Evolutionary conservation across 1,140 invertebrate genomes (phyloP), one percentile per base, ranked within the genome.

Genomic region (Palaemon carinicauda): DNA sequence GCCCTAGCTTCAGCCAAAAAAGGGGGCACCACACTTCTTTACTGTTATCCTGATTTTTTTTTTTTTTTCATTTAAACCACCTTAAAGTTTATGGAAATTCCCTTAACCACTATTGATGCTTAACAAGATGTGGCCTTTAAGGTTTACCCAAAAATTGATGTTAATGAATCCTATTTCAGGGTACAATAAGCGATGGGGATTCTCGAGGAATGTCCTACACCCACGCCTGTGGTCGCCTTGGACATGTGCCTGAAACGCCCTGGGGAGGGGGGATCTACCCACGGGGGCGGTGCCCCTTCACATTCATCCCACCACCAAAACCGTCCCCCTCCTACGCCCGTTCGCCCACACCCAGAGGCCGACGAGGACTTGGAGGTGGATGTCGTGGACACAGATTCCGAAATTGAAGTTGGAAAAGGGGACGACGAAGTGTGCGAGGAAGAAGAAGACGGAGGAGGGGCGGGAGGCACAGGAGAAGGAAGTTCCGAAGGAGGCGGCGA

Each of bases 381-480:
- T 29, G 87, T 89, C 12, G 88, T 89, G 33, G 88, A 89, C 51
- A 89, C 88, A n/a, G 88, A 89, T 52, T 89, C 88, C 21, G 88
- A 89, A 53, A 56, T 89, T 24, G 88, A 86, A 53, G 83, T 79
- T 3, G 83, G 83, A 9, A 86, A 89, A 51, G 75, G 82, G 21
- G 88, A 84, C 19, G 81, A 81, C 53, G 89, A 89, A 17, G 78
- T 86, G 41, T 85, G 88, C 50, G 89, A 90, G 75, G 88, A 89
- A 65, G 83, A 88, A 51, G 90, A 90, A 15, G 89, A 82, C 24
- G 73, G 33, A 14, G 80, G 85, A 29, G 54, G 82, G 15, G 89
- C 87, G 7, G 87, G 93, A 41, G 94, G 94, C 89, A 93, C 93
- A 33, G 95, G 95, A 89, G 95, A 96, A 79, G 85, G 80, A 7